Percentiles rank a stretch among this genome's conserved stretches.
Conservation (phyloP, 1,140 invertebrate species). For the Choristoneura fumiferana region DNA sequence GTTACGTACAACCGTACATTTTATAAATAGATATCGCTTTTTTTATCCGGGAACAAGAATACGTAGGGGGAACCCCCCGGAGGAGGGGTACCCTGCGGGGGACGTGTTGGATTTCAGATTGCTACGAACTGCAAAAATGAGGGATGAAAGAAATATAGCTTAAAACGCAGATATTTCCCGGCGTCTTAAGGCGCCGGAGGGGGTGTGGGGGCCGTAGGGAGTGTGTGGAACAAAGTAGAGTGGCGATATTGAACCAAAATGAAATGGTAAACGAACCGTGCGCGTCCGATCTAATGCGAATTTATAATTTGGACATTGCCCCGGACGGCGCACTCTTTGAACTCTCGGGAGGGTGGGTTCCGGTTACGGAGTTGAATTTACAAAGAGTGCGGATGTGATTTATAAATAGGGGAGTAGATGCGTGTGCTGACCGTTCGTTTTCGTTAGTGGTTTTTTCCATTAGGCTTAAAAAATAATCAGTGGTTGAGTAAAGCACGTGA, state of each 20-base stretch:
- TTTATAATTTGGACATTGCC: constrained; percentile 78
- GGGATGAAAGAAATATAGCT: constrained; percentile 81
- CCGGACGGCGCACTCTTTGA: constrained; percentile 67
- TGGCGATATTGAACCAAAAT: constrained; percentile 77
- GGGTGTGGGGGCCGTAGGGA: constrained; percentile 46
- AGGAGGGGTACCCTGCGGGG: constrained; percentile 59
- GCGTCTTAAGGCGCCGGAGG: constrained; percentile 69
- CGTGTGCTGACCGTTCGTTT: constrained; percentile 44
- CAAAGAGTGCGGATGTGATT: constrained; percentile 67
- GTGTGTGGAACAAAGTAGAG: constrained; percentile 78
- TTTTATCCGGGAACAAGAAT: constrained; percentile 75
- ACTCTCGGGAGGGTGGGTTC: constrained; percentile 54
- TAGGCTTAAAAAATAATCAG: constrained; percentile 28
- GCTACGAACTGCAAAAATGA: constrained; percentile 80
- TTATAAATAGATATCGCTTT: constrained; percentile 78
- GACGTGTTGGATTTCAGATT: constrained; percentile 78
- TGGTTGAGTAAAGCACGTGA: background rate
- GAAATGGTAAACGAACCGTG: constrained; percentile 78
- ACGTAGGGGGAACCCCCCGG: constrained; percentile 59
- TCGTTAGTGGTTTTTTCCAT: constrained; percentile 46
- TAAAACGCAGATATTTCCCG: constrained; percentile 80
- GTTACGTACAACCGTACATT: constrained; percentile 62
- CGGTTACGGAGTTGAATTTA: constrained; percentile 56
- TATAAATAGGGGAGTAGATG: constrained; percentile 57
- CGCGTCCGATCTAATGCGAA: constrained; percentile 77